Evolutionary conservation across 2,888 invertebrate genomes (phyloP).

Genomic region (Macrophya annulata): DNA sequence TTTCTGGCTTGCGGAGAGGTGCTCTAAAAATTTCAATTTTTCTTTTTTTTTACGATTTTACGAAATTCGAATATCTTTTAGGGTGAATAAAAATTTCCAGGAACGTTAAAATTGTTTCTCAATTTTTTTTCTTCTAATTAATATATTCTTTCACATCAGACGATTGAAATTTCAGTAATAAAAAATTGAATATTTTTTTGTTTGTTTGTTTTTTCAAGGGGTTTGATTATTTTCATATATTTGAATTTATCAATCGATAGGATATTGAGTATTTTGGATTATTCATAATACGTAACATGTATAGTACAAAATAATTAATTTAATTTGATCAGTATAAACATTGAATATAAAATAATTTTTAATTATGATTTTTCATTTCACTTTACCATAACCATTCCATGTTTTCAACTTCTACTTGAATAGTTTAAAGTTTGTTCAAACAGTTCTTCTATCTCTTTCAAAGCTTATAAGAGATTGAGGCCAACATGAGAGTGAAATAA

Average conservation of each 20-base stretch:
- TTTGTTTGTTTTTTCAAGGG: too few species aligned
- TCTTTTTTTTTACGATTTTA: neutral
- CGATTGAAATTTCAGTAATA: too few species aligned
- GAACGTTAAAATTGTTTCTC: neutral
- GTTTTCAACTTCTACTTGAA: slow-evolving; percentile 1
- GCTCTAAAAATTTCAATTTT: neutral
- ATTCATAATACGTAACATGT: too few species aligned
- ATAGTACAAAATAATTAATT: neutral
- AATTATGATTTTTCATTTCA: neutral
- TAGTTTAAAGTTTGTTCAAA: slow-evolving; percentile 10
- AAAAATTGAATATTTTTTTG: too few species aligned
- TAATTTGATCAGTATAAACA: neutral
- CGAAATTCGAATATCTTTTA: neutral
- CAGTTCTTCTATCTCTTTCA: neutral
- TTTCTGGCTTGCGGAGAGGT: neutral
- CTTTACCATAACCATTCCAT: neutral
- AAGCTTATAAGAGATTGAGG: slow-evolving; percentile 10
- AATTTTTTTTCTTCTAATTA: neutral
- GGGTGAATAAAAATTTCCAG: neutral
- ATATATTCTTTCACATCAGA: too few species aligned
- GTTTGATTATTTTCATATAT: too few species aligned
- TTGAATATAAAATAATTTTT: neutral
- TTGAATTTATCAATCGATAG: too few species aligned
- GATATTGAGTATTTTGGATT: too few species aligned
- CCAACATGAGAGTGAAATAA: neutral